phyloP scores from a whole-genome alignment of 2,888 invertebrate species.

The Macrosoma leucophasiata region DNA sequence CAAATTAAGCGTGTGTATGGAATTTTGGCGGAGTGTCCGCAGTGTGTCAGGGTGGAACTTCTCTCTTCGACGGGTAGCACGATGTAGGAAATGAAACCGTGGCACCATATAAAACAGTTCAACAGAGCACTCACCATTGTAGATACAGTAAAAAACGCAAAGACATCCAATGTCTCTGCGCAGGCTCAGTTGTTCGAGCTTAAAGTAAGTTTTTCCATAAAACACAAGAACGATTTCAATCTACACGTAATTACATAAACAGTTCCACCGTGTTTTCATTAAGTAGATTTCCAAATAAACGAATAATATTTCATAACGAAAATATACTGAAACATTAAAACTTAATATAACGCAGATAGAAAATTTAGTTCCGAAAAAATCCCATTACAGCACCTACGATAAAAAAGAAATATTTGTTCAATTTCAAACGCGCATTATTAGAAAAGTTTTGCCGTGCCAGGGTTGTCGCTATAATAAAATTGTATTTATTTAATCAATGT shows the following conservation, averaged over 20 bases:
- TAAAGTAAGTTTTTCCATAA: neutral
- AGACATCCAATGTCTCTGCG: neutral
- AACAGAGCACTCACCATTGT: no score
- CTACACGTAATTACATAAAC: conserved; percentile 7
- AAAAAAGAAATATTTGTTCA: conserved; percentile 30
- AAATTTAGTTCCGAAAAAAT: conserved; percentile 11
- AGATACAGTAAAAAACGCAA: no score
- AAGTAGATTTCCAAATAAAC: conserved; percentile 1
- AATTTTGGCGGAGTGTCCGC: no score
- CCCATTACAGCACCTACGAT: conserved; percentile 19
- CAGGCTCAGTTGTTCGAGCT: neutral
- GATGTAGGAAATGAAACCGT: no score
- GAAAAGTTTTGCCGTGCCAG: conserved; percentile 30
- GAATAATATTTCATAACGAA: conserved; percentile 4
- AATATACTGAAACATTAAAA: no score
- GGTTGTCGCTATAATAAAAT: conserved; percentile 18
- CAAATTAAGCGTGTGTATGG: no score
- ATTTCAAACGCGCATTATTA: conserved; percentile 32
- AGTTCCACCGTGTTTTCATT: conserved; percentile 2
- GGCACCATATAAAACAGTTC: no score
- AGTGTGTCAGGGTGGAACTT: no score
- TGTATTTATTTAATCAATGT: no score
- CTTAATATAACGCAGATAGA: no score
- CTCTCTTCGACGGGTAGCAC: no score
- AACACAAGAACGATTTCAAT: neutral